Conservation (phyloP, 2,888 invertebrate species). For the Drosophila anomalipes region DNA sequence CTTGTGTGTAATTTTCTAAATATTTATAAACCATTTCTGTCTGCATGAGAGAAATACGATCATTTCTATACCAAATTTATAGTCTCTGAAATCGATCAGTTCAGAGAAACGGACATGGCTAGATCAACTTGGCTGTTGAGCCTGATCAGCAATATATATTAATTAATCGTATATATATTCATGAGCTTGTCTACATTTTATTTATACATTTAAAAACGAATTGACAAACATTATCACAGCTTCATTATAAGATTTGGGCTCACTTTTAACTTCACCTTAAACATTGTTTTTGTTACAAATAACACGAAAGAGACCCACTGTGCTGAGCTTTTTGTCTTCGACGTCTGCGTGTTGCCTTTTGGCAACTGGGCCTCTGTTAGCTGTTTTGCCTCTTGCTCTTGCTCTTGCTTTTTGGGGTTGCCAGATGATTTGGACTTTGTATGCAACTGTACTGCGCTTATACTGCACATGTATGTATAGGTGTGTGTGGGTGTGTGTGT, state of each 20-base stretch:
- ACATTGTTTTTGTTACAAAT: not conserved
- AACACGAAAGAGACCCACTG: constrained; percentile 13
- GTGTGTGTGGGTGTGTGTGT: constrained; percentile 6
- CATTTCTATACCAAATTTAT: not conserved
- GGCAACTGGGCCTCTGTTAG: constrained; percentile 24
- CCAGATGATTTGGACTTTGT: constrained; percentile 45
- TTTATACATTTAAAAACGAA: not conserved
- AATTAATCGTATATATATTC: not conserved
- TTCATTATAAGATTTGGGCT: not conserved
- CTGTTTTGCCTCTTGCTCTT: constrained; percentile 22
- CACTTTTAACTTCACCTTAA: not conserved
- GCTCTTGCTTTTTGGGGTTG: constrained; percentile 31
- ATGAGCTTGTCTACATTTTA: not conserved
- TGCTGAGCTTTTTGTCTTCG: constrained; percentile 17
- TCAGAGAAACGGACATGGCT: no score
- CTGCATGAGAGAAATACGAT: not conserved
- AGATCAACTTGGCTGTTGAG: not conserved
- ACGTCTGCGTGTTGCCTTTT: constrained; percentile 37
- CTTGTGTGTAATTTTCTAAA: not conserved
- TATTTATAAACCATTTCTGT: not conserved
- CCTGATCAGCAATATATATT: not conserved
- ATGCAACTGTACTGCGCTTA: constrained; percentile 50
- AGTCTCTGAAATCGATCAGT: not conserved
- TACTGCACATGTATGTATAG: constrained; percentile 1
- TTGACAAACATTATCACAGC: no score